Percentiles rank a stretch among this genome's conserved stretches.
These are phyloP conservation scores for Xylophagus ater DNA, from an alignment of 2,888 invertebrate species.

Conservation along the genomic window DNA sequence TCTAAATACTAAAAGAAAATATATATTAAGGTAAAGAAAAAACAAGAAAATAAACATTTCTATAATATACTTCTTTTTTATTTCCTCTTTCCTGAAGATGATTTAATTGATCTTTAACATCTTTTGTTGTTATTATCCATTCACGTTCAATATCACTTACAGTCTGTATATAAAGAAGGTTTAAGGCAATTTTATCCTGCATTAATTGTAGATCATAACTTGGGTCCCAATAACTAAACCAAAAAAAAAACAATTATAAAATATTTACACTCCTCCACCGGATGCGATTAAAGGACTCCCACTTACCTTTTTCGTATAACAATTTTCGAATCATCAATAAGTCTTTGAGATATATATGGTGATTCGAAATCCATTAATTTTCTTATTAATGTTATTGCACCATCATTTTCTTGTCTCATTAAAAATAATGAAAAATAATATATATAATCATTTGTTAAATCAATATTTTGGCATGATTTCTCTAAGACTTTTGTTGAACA, in stretches of 20 bases:
- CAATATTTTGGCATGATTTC: slow-evolving; percentile 70
- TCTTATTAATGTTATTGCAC: slow-evolving; percentile 63
- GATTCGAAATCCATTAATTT: slow-evolving; percentile 95
- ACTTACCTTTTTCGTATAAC: slow-evolving; percentile 74
- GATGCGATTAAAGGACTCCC: slow-evolving; percentile 1
- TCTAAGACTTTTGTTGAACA: slow-evolving; percentile 73
- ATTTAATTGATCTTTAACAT: slow-evolving; percentile 55
- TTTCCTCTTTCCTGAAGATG: slow-evolving; percentile 64
- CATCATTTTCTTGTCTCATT: slow-evolving; percentile 61
- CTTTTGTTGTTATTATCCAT: slow-evolving; percentile 68
- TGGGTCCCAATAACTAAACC: slow-evolving; percentile 81
- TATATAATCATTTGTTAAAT: slow-evolving; percentile 65
- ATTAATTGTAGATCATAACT: slow-evolving; percentile 72
- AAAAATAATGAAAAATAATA: slow-evolving; percentile 87
- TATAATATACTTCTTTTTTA: slow-evolving; percentile 76
- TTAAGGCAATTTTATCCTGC: slow-evolving; percentile 69
- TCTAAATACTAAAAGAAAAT: slow-evolving; percentile 65
- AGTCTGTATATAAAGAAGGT: slow-evolving; percentile 79
- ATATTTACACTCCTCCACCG: not conserved
- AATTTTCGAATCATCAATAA: slow-evolving; percentile 66
- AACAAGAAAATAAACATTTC: slow-evolving; percentile 2
- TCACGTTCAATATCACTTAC: slow-evolving; percentile 76
- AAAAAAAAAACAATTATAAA: slow-evolving; percentile 18
- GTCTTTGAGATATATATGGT: slow-evolving; percentile 83
- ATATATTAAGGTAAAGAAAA: slow-evolving; percentile 1